Evolutionary conservation across 2,888 invertebrate genomes (phyloP), one percentile per base, ranked within the genome.

Genomic region (Metalampra italica): DNA sequence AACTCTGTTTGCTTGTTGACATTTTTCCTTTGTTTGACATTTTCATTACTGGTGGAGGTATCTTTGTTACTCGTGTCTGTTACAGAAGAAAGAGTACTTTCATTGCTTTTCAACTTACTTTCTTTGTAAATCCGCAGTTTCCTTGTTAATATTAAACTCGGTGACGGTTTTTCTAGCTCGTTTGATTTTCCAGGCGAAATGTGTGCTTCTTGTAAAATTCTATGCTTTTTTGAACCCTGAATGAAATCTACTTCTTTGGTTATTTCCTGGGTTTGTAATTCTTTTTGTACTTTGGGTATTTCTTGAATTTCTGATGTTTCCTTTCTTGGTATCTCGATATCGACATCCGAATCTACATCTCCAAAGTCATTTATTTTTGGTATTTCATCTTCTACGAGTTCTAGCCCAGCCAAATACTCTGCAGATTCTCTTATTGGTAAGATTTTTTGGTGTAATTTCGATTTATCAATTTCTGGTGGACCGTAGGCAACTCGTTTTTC

Each of bases 331-430:
- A 8, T 49, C 34, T 14, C 38, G n/a, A 36, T 36, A n/a, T 54
- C 50, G 14, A 51, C 39, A 41, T 63, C 59, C 2, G 75, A 76
- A 52, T 76, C 70, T 7, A 62, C 54, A 41, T 68, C 59, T 7
- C 53, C 57, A 30, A 59, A 47, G 41, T 68, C 59, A 11, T 48
- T 40, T 50, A 29, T 45, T 14, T 43, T 57, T 49, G 34, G 43
- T 12, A 36, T 47, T 43, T 11, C 41, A 40, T 29, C 54, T 48
- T 12, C 39, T 9, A 37, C 22, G n/a, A 7, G 38, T 46, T 51
- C 14, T 14, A 39, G 8, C 14, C 7, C 13, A 8, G 2, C 7
- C n/a, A 39, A 14, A 9, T 14, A 46, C 11, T 55, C 44, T 29
- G 51, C 38, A n/a, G 45, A 45, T n/a, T 43, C 9, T 45, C 41